Percentiles rank a stretch among this genome's conserved stretches.
Evolutionary conservation across 2,888 invertebrate genomes (phyloP).

Genomic region (Mellilla xanthometata): DNA sequence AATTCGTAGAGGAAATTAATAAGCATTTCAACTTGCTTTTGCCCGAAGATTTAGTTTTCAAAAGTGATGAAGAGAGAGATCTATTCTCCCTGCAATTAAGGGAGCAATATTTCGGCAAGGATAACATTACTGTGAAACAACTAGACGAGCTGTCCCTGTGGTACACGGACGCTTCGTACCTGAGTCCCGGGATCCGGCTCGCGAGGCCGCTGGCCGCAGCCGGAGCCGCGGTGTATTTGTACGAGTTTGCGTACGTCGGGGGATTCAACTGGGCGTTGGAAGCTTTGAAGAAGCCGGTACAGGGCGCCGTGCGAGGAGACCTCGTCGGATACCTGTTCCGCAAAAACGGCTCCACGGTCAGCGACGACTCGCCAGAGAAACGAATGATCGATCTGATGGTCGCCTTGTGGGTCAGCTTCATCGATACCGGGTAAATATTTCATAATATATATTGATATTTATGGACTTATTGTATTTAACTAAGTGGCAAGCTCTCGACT

Average conservation of each 20-base stretch:
- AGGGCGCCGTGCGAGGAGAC: slow-evolving; percentile 80
- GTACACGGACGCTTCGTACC: slow-evolving; percentile 57
- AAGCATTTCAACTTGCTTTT: slow-evolving; percentile 40
- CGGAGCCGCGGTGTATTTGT: slow-evolving; percentile 76
- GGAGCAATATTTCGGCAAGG: slow-evolving; percentile 51
- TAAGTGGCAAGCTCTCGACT: no score
- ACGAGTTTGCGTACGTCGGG: slow-evolving; percentile 80
- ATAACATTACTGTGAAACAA: slow-evolving; percentile 37
- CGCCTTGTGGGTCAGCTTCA: slow-evolving; percentile 69
- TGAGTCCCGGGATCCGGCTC: slow-evolving; percentile 52
- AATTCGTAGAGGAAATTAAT: slow-evolving; percentile 44
- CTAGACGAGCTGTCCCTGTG: slow-evolving; percentile 44
- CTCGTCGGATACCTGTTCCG: slow-evolving; percentile 78
- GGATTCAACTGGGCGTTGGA: slow-evolving; percentile 66
- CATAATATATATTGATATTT: not conserved
- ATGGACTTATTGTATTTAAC: not conserved
- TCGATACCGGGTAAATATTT: slow-evolving; percentile 72
- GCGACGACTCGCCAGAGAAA: slow-evolving; percentile 35
- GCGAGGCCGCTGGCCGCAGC: slow-evolving; percentile 49
- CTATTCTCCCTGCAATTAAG: slow-evolving; percentile 41
- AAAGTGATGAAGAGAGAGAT: slow-evolving; percentile 30
- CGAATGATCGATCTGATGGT: slow-evolving; percentile 43
- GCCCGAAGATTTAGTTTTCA: slow-evolving; percentile 57
- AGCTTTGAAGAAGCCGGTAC: slow-evolving; percentile 51
- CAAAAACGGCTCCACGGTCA: slow-evolving; percentile 34